Evolutionary conservation across 2,888 invertebrate species (phyloP).

Genomic region (Patella caerulea): DNA sequence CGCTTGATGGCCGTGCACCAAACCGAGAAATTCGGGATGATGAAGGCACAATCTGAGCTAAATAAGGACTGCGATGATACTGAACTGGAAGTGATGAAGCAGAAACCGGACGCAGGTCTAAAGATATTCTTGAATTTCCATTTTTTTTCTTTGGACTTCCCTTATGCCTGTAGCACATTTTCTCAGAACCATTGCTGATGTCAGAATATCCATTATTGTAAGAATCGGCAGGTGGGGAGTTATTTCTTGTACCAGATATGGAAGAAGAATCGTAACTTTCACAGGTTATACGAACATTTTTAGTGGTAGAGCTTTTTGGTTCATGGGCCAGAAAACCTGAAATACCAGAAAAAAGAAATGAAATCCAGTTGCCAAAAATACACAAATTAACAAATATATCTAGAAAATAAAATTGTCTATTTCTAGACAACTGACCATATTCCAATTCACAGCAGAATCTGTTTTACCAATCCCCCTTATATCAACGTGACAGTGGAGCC

Average conservation of each 20-base stretch:
- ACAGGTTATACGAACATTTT: background rate
- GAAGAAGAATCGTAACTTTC: background rate
- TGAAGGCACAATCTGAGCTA: slow-evolving; percentile 51
- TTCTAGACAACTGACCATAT: no score
- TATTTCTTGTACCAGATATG: background rate
- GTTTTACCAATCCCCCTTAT: no score
- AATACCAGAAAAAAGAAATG: background rate
- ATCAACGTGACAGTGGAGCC: no score
- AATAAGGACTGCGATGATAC: slow-evolving; percentile 57
- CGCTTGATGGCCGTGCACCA: slow-evolving; percentile 44
- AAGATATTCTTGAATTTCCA: slow-evolving; percentile 47
- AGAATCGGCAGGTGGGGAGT: background rate
- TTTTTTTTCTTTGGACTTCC: slow-evolving; percentile 47
- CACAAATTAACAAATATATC: no score
- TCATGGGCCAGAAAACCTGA: background rate
- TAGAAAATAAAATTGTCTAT: no score
- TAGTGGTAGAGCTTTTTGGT: background rate
- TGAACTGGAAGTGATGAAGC: slow-evolving; percentile 51
- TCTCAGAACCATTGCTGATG: slow-evolving; percentile 40
- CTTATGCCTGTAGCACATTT: slow-evolving; percentile 49
- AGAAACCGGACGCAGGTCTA: slow-evolving; percentile 64
- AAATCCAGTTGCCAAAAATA: no score
- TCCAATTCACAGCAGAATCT: no score
- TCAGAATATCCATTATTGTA: slow-evolving; percentile 29
- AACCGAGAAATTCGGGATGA: slow-evolving; percentile 50